Evolutionary conservation across 1,140 invertebrate genomes (phyloP), one percentile per base, ranked within the genome.

Genomic region (Heliconius hermathena): DNA sequence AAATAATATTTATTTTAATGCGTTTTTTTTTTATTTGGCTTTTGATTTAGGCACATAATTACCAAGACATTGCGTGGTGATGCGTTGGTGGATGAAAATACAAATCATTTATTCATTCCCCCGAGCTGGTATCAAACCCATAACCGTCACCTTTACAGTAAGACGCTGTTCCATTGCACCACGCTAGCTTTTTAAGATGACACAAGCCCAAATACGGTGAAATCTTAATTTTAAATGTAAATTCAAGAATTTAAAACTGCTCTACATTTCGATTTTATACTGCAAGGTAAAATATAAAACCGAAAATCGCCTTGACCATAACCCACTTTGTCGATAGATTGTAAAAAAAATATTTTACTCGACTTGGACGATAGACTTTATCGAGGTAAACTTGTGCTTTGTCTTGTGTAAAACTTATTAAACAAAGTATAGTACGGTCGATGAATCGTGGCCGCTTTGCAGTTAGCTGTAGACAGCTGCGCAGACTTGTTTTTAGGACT

Each of bases 331-430:
- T 22, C n/a, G n/a, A 60, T 60, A 60, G 54, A 60, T 60, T 60
- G 60, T 66, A 66, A 66, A 26, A 66, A 66, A 66, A 66, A 66
- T 66, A 66, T 66, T 66, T 66, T 66, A 66, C 60, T 66, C 13
- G 22, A 11, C 54, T n/a, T 22, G 20, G 54, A 66, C 60, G 60
- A 29, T 66, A 66, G 60, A 29, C 26, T 66, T 22, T 13, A 26
- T 18, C 60, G 60, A 66, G 60, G 60, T 66, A 66, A 66, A 66
- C 60, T 29, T 66, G 60, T 66, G 20, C 60, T 66, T 66, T 66
- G 60, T 66, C 20, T 66, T 66, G 16, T 66, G 26, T 26, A 9
- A 29, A 66, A 66, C 22, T 66, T 66, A 29, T 26, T 16, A 66
- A 29, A 66, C 11, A 29, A 11, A 46, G 13, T 46, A 46, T 11